A percentile compares a stretch with the other conserved stretches of the same genome.
phyloP scores from a whole-genome alignment of 2,113 vertebrate species.

The Saccopteryx bilineata region DNA sequence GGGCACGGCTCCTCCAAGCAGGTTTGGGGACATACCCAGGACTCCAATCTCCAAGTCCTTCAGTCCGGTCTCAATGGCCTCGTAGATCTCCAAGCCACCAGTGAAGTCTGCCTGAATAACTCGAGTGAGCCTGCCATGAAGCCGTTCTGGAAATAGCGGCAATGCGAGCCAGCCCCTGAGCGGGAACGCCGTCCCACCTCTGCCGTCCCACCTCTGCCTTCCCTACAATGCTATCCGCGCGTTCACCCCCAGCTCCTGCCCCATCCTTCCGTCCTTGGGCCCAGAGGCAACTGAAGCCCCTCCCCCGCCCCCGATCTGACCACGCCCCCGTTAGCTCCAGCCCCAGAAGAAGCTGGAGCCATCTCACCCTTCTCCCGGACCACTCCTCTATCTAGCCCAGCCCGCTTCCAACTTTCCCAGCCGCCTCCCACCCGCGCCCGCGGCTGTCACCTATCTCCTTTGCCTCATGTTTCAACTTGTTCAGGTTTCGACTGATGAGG shows the following conservation, averaged over 20 bases:
- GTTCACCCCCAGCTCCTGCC: neutral
- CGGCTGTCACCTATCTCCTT: constrained; percentile 87
- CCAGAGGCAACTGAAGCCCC: accelerated
- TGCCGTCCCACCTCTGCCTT: neutral
- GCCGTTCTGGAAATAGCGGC: constrained; percentile 77
- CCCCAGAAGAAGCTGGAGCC: accelerated
- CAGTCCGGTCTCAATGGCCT: constrained; percentile 82
- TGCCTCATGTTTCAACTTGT: constrained; percentile 85
- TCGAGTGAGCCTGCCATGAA: constrained; percentile 82
- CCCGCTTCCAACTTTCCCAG: neutral
- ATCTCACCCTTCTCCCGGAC: accelerated
- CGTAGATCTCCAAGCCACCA: constrained; percentile 85
- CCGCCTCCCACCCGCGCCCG: too few species aligned
- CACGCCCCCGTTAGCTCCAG: too few species aligned
- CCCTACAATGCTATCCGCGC: neutral
- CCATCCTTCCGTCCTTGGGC: neutral
- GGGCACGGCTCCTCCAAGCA: neutral
- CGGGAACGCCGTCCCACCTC: too few species aligned
- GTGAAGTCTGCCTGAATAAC: constrained; percentile 89
- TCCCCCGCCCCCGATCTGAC: too few species aligned
- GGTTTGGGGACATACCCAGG: constrained; percentile 84
- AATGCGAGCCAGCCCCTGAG: neutral
- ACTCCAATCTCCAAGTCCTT: constrained; percentile 89
- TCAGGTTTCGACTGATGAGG: constrained; percentile 87
- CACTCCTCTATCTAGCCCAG: accelerated